Percentiles rank a stretch among this genome's conserved stretches.
phyloP scores from a whole-genome alignment of 2,888 invertebrate species.

The Imbricaverruca yamaguchii region DNA sequence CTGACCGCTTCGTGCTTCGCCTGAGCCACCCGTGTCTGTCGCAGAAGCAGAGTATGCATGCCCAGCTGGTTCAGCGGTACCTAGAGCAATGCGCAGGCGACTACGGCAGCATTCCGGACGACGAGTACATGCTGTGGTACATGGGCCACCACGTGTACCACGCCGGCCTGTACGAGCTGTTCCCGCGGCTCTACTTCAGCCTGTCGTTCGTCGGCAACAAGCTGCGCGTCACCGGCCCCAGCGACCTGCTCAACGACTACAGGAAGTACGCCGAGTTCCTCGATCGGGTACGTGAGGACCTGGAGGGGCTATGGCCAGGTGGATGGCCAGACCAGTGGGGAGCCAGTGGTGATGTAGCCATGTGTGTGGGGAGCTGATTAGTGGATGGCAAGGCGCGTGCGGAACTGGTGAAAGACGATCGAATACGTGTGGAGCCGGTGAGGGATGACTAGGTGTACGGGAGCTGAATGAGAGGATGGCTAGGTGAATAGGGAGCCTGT shows the following conservation, averaged over 20 bases:
- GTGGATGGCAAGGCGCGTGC: too few species aligned
- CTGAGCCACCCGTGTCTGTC: neutral
- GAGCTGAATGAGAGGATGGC: too few species aligned
- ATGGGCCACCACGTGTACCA: conserved; percentile 61
- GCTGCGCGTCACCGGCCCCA: conserved; percentile 57
- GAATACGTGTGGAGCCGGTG: too few species aligned
- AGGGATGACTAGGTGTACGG: too few species aligned
- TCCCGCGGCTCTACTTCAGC: conserved; percentile 55
- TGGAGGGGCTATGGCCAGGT: too few species aligned
- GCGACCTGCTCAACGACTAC: conserved; percentile 60
- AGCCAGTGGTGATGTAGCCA: too few species aligned
- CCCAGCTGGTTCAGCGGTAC: conserved; percentile 54
- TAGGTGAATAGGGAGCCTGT: too few species aligned
- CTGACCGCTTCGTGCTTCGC: too few species aligned
- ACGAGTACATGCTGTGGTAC: conserved; percentile 64
- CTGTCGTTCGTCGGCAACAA: conserved; percentile 63
- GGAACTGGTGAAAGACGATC: too few species aligned
- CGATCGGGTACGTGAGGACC: too few species aligned
- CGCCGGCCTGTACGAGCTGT: conserved; percentile 46
- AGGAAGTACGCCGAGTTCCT: conserved; percentile 50
- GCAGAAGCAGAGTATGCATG: conserved; percentile 46
- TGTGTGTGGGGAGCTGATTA: too few species aligned
- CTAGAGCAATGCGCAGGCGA: conserved; percentile 42
- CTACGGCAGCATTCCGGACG: conserved; percentile 55
- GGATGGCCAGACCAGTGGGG: too few species aligned